Percentiles rank a stretch among this genome's conserved stretches.
Evolutionary conservation across 2,113 vertebrate genomes (phyloP).

Genomic region (Podiceps cristatus): DNA sequence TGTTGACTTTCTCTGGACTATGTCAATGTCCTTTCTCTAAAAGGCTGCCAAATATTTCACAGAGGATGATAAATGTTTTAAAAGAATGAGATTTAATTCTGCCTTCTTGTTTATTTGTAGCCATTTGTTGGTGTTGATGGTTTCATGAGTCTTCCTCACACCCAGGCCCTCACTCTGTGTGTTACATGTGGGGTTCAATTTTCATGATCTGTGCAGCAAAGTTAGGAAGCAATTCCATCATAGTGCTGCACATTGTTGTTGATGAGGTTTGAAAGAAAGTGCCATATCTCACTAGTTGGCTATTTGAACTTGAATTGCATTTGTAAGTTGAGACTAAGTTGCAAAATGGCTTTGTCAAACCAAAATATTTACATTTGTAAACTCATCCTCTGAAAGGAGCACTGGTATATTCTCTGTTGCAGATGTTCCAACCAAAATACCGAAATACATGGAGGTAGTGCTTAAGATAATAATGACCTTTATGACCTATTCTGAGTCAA

Average conservation of each 20-base stretch:
- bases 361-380: neutral
- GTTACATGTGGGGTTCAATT: neutral
- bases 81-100: neutral
- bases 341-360: neutral
- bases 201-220: neutral
- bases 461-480: neutral
- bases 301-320: neutral
- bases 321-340: neutral
- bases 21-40: neutral
- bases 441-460: neutral
- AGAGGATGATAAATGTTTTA: neutral
- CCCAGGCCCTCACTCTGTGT: neutral
- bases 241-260: neutral
- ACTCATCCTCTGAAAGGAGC: neutral
- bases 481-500: neutral
- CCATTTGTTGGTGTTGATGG: neutral
- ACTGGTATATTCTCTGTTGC: neutral
- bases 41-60: conserved; percentile 22
- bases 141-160: neutral
- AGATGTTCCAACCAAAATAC: neutral
- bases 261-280: neutral
- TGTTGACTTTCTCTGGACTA: neutral
- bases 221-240: neutral
- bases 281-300: neutral
- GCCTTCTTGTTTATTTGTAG: neutral